These are phyloP conservation scores for Paracentrotus lividus DNA, from an alignment of 53 echinoderm and acorn worm species.

Conservation along the genomic window DNA sequence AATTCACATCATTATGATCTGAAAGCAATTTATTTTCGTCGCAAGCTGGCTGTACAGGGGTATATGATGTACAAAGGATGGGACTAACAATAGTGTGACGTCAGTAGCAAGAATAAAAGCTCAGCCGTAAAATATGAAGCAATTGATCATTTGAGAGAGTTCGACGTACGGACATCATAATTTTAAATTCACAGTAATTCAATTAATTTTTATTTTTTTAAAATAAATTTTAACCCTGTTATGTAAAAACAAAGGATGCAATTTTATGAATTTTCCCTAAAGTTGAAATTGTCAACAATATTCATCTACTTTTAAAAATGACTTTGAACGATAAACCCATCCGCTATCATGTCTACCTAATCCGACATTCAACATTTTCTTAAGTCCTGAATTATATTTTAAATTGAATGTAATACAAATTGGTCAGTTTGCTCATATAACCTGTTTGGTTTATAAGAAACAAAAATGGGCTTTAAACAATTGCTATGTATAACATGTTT, in stretches of 20 bases:
- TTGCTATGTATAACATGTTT: too few species aligned
- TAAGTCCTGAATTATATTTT: not conserved
- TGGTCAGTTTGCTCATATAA: too few species aligned
- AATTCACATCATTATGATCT: conserved; percentile 2
- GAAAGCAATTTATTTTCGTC: not conserved
- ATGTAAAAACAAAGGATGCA: too few species aligned
- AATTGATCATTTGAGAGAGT: not conserved
- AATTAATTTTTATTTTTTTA: too few species aligned
- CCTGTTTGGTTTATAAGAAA: too few species aligned
- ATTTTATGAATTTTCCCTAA: too few species aligned
- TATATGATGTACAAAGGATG: not conserved
- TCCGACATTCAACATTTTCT: not conserved
- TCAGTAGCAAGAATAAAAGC: not conserved
- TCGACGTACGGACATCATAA: not conserved
- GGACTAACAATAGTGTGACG: conserved; percentile 19
- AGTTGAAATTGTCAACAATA: too few species aligned
- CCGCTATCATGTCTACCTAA: not conserved
- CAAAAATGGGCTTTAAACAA: too few species aligned
- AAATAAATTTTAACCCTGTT: too few species aligned
- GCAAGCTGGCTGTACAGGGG: not conserved
- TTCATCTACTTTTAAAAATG: too few species aligned
- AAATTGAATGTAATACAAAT: not conserved
- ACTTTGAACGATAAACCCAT: too few species aligned
- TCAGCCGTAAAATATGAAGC: not conserved
- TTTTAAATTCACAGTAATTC: not conserved